A percentile compares a stretch with the other conserved stretches of the same genome.
Evolutionary conservation across 1,140 invertebrate species (phyloP).

Genomic region (Ericerus pela): DNA sequence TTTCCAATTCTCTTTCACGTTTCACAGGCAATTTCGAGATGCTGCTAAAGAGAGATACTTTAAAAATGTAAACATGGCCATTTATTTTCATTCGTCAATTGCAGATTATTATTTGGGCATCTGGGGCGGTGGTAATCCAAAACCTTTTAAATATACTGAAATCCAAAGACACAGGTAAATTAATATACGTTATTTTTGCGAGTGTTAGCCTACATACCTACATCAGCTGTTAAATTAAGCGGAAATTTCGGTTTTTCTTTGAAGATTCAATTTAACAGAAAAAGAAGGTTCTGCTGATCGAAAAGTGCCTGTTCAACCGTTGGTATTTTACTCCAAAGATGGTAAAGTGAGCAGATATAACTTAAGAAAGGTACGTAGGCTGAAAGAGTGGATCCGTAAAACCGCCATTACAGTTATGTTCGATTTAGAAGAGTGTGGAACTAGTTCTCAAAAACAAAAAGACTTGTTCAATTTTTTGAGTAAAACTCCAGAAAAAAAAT

Average conservation of each 20-base stretch:
- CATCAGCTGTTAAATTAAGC: too few relatives aligned
- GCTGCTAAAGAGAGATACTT: constrained; percentile 89
- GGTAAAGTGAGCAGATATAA: constrained; percentile 74
- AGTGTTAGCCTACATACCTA: too few relatives aligned
- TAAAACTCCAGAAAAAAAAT: too few relatives aligned
- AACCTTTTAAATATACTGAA: constrained; percentile 94
- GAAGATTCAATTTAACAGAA: constrained; percentile 64
- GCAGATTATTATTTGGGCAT: constrained; percentile 95
- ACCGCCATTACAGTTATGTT: too few relatives aligned
- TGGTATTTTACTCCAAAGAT: constrained; percentile 83
- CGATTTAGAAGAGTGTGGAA: too few relatives aligned
- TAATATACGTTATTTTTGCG: too few relatives aligned
- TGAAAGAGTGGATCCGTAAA: too few relatives aligned
- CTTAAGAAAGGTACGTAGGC: constrained; percentile 55
- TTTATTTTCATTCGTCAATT: constrained; percentile 92
- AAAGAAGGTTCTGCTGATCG: constrained; percentile 86
- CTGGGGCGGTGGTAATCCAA: constrained; percentile 85
- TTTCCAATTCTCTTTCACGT: neutral
- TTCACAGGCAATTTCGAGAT: constrained; percentile 72
- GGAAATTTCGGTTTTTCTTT: constrained; percentile 7
- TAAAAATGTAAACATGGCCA: constrained; percentile 90
- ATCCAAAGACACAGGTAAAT: constrained; percentile 71
- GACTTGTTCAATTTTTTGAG: too few relatives aligned
- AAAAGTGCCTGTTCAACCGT: constrained; percentile 87
- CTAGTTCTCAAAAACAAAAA: too few relatives aligned